Base-by-base conservation (phyloP, 1,140 invertebrate genomes). In the Drosophila athabasca region DNA sequence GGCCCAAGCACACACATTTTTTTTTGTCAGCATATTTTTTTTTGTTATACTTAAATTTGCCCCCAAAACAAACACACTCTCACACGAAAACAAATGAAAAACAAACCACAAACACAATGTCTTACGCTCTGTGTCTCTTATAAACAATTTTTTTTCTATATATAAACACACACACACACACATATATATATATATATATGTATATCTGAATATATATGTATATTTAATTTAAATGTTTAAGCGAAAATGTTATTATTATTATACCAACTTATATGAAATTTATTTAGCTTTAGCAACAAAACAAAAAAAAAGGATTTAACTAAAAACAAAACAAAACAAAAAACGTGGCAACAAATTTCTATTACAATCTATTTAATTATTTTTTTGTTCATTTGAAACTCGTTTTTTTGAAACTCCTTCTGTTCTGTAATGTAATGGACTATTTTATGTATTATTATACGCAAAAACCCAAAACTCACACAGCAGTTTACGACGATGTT, bases 211-310 rank as follows among this genome's bases (percentile, higher is more conserved):
- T 51, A 22, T 35, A 62, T 64, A 57, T 58, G 73, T 76, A 62
- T 64, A 41, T 73, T 67, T 79, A 73, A 67, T 79, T 59, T 77
- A 78, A 65, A 75, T 81, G 59, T 84, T 50, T 83, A 83, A 83
- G 80, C 66, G 66, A 74, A 70, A 87, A 85, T 85, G 82, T 85
- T 85, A 85, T 87, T 85, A 85, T 85, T 85, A 85, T 80, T 85
- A 72, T 72, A 85, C 77, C 82, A 85, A 85, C 69, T 85, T 85
- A 78, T 85, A 82, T 78, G 82, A 85, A 85, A 87, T 85, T 85
- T 85, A 81, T 85, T 85, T 87, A 85, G 82, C 82, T 85, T 87
- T 85, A 85, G 81, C 79, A 75, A 79, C 72, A 82, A 78, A 76
- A 79, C 62, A 65, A 65, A 54, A 79, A 79, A 61, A 59, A 65